Evolutionary conservation across 2,888 invertebrate genomes (phyloP).

Genomic region (Coleophora deauratella): DNA sequence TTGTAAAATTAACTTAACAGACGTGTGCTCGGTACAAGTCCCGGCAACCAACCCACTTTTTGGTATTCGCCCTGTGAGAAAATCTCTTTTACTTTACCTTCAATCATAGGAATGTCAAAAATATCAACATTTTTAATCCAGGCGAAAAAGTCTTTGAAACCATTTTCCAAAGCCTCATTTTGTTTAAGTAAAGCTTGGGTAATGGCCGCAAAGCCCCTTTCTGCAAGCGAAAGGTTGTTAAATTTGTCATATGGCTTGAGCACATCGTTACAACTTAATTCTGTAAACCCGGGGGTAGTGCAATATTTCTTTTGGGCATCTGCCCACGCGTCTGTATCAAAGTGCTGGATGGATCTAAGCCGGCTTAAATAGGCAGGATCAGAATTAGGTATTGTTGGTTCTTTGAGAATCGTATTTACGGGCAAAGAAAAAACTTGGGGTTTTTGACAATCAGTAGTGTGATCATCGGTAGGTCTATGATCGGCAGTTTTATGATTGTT

Average conservation of each 20-base stretch:
- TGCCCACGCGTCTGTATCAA: not conserved
- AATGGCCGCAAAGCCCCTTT: slow-evolving; percentile 1
- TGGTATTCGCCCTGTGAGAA: slow-evolving; percentile 4
- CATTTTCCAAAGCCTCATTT: slow-evolving; percentile 1
- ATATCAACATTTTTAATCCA: slow-evolving; percentile 1
- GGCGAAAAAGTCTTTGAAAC: not conserved
- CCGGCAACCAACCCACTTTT: no score
- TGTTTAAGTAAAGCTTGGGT: slow-evolving; percentile 1
- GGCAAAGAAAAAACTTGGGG: not conserved
- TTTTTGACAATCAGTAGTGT: not conserved
- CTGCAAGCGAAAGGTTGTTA: not conserved
- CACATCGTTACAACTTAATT: slow-evolving; percentile 2
- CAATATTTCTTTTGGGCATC: slow-evolving; percentile 3
- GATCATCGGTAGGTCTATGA: not conserved
- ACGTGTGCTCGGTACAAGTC: no score
- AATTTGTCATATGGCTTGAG: slow-evolving; percentile 1
- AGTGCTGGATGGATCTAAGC: slow-evolving; percentile 1
- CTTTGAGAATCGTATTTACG: slow-evolving; percentile 3
- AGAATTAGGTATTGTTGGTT: slow-evolving; percentile 1
- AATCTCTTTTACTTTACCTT: slow-evolving; percentile 2
- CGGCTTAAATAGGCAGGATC: not conserved
- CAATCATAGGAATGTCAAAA: not conserved
- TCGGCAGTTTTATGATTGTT: not conserved
- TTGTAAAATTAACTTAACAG: no score
- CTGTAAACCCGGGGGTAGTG: not conserved